Conservation (phyloP, 2,888 invertebrate species). For the Morpho helenor region DNA sequence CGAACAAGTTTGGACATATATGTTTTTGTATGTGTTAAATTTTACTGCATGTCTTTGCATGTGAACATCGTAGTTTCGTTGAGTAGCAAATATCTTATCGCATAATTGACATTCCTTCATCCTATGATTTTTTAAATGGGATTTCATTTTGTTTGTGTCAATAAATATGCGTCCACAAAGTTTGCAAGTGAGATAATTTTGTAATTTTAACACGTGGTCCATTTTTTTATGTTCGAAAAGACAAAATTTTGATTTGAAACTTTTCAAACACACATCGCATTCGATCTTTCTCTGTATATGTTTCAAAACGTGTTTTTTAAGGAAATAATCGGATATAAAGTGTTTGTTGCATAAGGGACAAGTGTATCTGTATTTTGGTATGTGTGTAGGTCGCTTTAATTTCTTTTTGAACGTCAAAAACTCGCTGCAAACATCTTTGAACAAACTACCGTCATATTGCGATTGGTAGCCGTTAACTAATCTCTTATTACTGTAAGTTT, state of each 20-base stretch:
- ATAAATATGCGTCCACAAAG: constrained; percentile 49
- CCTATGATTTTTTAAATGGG: constrained; percentile 45
- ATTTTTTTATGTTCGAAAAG: constrained; percentile 60
- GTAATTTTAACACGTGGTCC: constrained; percentile 41
- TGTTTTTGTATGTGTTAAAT: constrained; percentile 37
- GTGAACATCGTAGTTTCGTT: constrained; percentile 45
- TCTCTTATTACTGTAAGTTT: constrained; percentile 42
- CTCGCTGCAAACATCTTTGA: constrained; percentile 49
- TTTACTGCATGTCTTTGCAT: constrained; percentile 51
- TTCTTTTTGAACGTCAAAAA: constrained; percentile 59
- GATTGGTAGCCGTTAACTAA: constrained; percentile 47
- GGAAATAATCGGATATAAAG: constrained; percentile 62
- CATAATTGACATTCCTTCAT: constrained; percentile 50
- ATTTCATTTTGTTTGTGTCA: constrained; percentile 35
- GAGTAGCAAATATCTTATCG: constrained; percentile 46
- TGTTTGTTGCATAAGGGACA: constrained; percentile 60
- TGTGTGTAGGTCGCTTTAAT: constrained; percentile 28
- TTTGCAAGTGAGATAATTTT: constrained; percentile 39
- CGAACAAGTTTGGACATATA: constrained; percentile 48
- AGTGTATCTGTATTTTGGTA: constrained; percentile 37
- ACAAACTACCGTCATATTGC: constrained; percentile 21
- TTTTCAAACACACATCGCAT: constrained; percentile 43
- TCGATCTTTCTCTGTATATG: constrained; percentile 40
- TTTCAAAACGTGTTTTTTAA: constrained; percentile 53
- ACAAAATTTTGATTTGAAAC: constrained; percentile 54